Percentiles rank a stretch among this genome's conserved stretches.
These are phyloP conservation scores for Carassius carassius DNA, from an alignment of 2,113 vertebrate species.

Conservation along the genomic window DNA sequence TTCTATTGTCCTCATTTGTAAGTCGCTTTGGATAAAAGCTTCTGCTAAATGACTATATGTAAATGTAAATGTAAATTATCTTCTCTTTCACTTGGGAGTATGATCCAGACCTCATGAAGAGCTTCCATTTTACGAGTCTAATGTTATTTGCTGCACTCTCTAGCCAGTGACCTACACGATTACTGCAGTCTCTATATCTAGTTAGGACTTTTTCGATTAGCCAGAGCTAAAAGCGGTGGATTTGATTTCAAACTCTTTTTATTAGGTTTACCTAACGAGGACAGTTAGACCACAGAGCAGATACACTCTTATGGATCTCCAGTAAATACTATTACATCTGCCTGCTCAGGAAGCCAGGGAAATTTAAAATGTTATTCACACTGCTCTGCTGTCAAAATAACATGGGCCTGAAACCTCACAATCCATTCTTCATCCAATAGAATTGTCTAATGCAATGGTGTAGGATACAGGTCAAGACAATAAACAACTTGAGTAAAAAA, in stretches of 20 bases:
- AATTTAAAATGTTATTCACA: constrained; percentile 58
- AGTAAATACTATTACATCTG: constrained; percentile 65
- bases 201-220: constrained; percentile 65
- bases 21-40: too few relatives aligned
- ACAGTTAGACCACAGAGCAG: constrained; percentile 64
- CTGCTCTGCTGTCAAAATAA: constrained; percentile 44
- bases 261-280: constrained; percentile 75
- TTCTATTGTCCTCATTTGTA: too few relatives aligned
- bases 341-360: constrained; percentile 60
- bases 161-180: constrained; percentile 51
- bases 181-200: constrained; percentile 62
- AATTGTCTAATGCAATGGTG: not conserved
- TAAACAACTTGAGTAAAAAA: constrained; percentile 7
- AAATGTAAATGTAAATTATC: not conserved
- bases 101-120: constrained; percentile 45
- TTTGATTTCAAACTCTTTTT: constrained; percentile 74
- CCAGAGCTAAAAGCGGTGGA: constrained; percentile 72
- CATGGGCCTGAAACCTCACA: not conserved
- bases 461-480: not conserved
- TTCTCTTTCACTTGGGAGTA: not conserved
- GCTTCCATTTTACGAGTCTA: constrained; percentile 68
- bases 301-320: constrained; percentile 62
- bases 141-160: constrained; percentile 71
- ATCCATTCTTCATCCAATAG: constrained; percentile 26
- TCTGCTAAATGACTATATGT: too few relatives aligned